Conservation (phyloP, 2,888 invertebrate species). For the Acrobasis repandana region DNA sequence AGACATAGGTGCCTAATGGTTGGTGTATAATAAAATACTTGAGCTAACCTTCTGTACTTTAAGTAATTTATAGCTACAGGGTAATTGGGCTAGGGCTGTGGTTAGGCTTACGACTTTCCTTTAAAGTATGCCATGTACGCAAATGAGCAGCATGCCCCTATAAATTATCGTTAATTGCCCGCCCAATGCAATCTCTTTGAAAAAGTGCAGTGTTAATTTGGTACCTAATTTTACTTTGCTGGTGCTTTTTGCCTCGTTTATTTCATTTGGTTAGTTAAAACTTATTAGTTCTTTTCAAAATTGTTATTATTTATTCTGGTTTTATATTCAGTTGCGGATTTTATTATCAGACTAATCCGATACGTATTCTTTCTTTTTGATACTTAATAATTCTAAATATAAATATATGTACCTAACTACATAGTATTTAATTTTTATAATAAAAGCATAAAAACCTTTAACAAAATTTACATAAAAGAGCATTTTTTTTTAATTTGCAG, state of each 20-base stretch:
- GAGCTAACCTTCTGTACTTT: neutral
- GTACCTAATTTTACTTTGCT: neutral
- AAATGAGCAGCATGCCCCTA: slow-evolving; percentile 10
- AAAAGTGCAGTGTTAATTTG: slow-evolving; percentile 4
- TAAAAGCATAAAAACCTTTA: too few relatives aligned
- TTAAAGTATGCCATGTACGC: slow-evolving; percentile 26
- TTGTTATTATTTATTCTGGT: too few relatives aligned
- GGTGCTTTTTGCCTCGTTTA: neutral
- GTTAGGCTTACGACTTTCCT: slow-evolving; percentile 54
- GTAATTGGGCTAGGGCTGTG: slow-evolving; percentile 58
- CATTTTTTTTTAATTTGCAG: neutral
- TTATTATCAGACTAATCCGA: too few relatives aligned
- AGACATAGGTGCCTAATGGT: too few relatives aligned
- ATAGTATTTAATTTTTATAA: too few relatives aligned
- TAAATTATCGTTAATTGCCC: slow-evolving; percentile 41
- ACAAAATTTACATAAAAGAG: neutral
- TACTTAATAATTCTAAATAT: too few relatives aligned
- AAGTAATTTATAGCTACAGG: slow-evolving; percentile 27
- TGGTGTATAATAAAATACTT: neutral
- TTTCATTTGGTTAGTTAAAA: neutral
- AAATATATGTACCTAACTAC: too few relatives aligned
- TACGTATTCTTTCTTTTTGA: too few relatives aligned
- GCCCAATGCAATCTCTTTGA: slow-evolving; percentile 35
- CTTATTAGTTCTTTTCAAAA: too few relatives aligned
- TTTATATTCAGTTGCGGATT: too few relatives aligned